Percentiles rank a stretch among this genome's conserved stretches.
Evolutionary conservation across 2,888 invertebrate species (phyloP).

Genomic region (Anaspis maculata): DNA sequence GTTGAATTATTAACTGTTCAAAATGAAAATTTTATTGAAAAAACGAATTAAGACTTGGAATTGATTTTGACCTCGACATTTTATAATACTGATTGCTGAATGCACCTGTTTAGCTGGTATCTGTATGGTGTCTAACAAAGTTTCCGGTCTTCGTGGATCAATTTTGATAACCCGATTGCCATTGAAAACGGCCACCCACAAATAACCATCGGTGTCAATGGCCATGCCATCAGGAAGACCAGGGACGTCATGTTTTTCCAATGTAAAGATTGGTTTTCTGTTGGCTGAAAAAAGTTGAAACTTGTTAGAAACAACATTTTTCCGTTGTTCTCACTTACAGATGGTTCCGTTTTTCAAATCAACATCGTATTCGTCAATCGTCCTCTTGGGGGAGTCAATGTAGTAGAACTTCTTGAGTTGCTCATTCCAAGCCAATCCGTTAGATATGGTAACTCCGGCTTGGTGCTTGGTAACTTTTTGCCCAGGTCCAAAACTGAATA

Average conservation of each 20-base stretch:
- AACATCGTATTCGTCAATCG: slow-evolving; percentile 65
- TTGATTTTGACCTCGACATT: no score
- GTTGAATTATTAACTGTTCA: no score
- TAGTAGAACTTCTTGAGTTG: slow-evolving; percentile 60
- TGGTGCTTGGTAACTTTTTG: slow-evolving; percentile 27
- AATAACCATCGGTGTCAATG: slow-evolving; percentile 61
- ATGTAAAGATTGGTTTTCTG: slow-evolving; percentile 50
- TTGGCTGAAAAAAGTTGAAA: slow-evolving; percentile 44
- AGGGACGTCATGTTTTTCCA: slow-evolving; percentile 37
- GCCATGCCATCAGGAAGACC: slow-evolving; percentile 57
- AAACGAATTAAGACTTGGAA: no score
- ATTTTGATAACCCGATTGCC: slow-evolving; percentile 53
- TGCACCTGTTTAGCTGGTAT: no score
- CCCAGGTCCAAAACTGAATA: slow-evolving; percentile 35
- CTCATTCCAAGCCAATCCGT: slow-evolving; percentile 70
- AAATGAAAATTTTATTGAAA: no score
- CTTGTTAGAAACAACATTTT: no score
- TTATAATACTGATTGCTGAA: no score
- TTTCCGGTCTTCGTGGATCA: slow-evolving; percentile 45
- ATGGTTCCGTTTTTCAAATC: slow-evolving; percentile 57
- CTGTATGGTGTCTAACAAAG: slow-evolving; percentile 49
- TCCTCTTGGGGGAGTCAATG: slow-evolving; percentile 61
- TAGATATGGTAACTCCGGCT: slow-evolving; percentile 54
- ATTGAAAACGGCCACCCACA: slow-evolving; percentile 70
- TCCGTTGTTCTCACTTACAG: no score